A percentile compares a stretch with the other conserved stretches of the same genome.
Conservation (phyloP, 2,797 vertebrate species). For the Cyclopterus lumpus region DNA sequence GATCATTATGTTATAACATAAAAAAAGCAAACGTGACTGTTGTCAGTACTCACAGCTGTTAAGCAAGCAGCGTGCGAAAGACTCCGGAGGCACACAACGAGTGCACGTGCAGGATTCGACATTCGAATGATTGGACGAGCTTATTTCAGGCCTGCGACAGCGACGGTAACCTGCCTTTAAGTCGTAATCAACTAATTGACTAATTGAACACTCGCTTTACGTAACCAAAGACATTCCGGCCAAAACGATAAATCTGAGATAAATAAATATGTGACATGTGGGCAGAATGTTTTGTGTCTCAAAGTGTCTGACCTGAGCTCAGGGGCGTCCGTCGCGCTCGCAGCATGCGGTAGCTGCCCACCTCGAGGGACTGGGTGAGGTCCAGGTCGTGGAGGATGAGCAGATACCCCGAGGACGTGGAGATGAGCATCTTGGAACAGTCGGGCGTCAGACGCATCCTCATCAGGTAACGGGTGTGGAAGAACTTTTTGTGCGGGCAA, state of each 20-base stretch:
- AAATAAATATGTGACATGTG: background rate
- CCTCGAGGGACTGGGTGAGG: slow-evolving; percentile 96
- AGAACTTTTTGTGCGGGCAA: slow-evolving; percentile 99
- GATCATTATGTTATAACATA: too few species aligned
- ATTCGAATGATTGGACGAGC: too few species aligned
- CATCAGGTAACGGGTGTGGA: slow-evolving; percentile 99
- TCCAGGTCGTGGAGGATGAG: slow-evolving; percentile 98
- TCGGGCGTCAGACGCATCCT: slow-evolving; percentile 98
- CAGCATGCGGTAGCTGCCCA: slow-evolving; percentile 96
- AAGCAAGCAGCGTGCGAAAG: too few species aligned
- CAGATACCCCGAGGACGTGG: slow-evolving; percentile 97
- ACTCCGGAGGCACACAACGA: too few species aligned
- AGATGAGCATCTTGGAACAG: slow-evolving; percentile 99
- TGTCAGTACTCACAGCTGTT: too few species aligned
- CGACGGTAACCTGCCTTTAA: too few species aligned
- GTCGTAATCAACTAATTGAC: background rate
- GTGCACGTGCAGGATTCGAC: too few species aligned
- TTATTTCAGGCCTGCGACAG: too few species aligned
- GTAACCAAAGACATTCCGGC: too few species aligned
- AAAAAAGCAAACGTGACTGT: too few species aligned
- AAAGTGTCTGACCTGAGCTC: slow-evolving; percentile 85
- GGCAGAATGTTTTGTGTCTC: background rate
- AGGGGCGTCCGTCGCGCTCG: slow-evolving; percentile 92
- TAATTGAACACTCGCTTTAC: background rate
- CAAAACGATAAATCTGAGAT: background rate